These are phyloP conservation scores for Nyctibius bracteatus DNA, from an alignment of 2,113 vertebrate genomes.

Conservation along the genomic window DNA sequence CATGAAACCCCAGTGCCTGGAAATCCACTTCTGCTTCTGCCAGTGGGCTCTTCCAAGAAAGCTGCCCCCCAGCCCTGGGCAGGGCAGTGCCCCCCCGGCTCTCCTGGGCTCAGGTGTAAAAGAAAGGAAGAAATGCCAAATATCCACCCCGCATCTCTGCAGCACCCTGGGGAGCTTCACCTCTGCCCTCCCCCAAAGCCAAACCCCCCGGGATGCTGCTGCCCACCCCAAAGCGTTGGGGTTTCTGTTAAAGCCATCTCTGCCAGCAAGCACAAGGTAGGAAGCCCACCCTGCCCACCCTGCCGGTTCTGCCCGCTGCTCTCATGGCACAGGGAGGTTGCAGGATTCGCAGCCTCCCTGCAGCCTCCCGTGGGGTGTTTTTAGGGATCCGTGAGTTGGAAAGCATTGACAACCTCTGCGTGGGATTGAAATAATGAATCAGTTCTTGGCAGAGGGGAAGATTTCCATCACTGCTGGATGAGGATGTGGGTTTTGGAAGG, in stretches of 20 bases:
- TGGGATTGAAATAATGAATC: background rate
- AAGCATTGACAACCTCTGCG: background rate
- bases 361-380: background rate
- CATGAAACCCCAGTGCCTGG: background rate
- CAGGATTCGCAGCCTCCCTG: background rate
- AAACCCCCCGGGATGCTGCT: accelerated
- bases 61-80: background rate
- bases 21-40: background rate
- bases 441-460: background rate
- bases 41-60: background rate
- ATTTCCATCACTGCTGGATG: background rate
- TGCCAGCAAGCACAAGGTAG: background rate
- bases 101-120: background rate
- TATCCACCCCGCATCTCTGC: too few species aligned
- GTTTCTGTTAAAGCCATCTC: background rate
- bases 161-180: background rate
- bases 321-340: background rate
- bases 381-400: background rate
- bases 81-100: too few species aligned
- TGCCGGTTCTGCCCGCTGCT: background rate
- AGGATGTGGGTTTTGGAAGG: background rate
- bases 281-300: background rate
- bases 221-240: background rate
- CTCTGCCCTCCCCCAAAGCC: background rate
- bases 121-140: background rate